Evolutionary conservation across 2,888 invertebrate genomes (phyloP), one percentile per base, ranked within the genome.

Genomic region (Psylliodes chrysocephalus): DNA sequence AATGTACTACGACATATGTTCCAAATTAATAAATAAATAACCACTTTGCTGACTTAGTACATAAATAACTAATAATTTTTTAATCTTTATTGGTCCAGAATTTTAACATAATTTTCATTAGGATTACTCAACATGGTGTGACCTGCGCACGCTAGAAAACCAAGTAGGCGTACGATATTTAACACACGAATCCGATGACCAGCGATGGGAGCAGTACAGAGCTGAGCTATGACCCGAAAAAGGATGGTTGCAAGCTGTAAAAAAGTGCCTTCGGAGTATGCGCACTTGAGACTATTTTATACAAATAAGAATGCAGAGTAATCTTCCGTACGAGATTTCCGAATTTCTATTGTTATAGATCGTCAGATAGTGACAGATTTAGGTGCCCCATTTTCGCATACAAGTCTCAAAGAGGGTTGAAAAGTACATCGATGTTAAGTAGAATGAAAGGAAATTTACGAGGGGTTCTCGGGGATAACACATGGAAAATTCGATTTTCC

Each of bases 91-190:
- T 3, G 4, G 19, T 17, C 18, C 18, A 17, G n/a, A 6, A 15
- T 33, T 6, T n/a, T 12, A 49, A 47, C 18, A 3, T 40, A n/a
- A 35, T 66, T 59, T 67, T 72, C 74, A 78, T 25, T 77, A 92
- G 91, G 91, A 96, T 82, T 92, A 92, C 79, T 91, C 94, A 82
- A 96, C 97, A 3, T 98, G 98, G 96, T 90, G 89, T 73, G 99
- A 99, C 85, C 86, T 99, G 76, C 88, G 97, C 57, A 89, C 90
- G 74, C 85, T 99, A 57, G 98, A 98, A 85, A 86, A 85, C 38
- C 87, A 89, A 75, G 80, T 83, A 17, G 90, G 93, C 30, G 86
- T 88, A 66, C 88, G 95, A 12, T 96, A 94, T 84, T 85, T 96
- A 69, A 96, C 96, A 5, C 95, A 96, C 73, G 95, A 95, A 81